Base-by-base conservation (phyloP, 2,888 invertebrate species). In the Allolobophora icterica region DNA sequence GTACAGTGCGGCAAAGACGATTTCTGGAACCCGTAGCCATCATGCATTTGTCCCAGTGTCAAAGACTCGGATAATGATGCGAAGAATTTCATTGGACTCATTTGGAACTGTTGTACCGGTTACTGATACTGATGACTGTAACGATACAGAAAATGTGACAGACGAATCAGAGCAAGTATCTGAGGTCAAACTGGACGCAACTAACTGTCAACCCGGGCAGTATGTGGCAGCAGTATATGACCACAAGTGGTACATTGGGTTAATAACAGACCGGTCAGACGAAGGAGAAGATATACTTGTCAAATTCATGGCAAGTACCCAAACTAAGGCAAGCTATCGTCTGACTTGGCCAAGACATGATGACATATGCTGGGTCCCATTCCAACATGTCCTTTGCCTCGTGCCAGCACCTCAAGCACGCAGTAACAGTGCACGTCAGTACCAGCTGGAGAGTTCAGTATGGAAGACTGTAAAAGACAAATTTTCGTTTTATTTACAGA, bases 351-450 rank as follows among this genome's bases (percentile, higher is more conserved):
- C 91, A 58, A 84, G 30, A 45, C 33, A 52, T 33, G 58, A 58
- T 40, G 91, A 90, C 34, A 35, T 58, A 4, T 90, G 91, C 89
- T 91, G 89, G 91, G 89, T 91, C 11, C 91, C 91, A 33, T 40
- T 89, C 21, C 42, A 35, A n/a, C 34, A 40, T 58, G 71, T 91
- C 24, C 34, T 91, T 30, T 5, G 35, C 17, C 19, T 84, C 2
- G 38, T 90, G 38, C 40, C 33, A 40, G 90, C 58, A 24, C 52
- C 90, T 45, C 15, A 35, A 89, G 40, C 45, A 42, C 40, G 40
- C n/a, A 40, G 21, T 21, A 6, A 21, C 30, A 40, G 89, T 2
- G n/a, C 83, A 33, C 33, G 33, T 52, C 33, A 84, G n/a, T 84
- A 84, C 30, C 33, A 84, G 33, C 2, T 3, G 4, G 84, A 84